Percentiles rank a stretch among this genome's conserved stretches.
These are phyloP conservation scores for Lacerta viridis DNA, from an alignment of 2,797 vertebrate genomes.

Conservation along the genomic window DNA sequence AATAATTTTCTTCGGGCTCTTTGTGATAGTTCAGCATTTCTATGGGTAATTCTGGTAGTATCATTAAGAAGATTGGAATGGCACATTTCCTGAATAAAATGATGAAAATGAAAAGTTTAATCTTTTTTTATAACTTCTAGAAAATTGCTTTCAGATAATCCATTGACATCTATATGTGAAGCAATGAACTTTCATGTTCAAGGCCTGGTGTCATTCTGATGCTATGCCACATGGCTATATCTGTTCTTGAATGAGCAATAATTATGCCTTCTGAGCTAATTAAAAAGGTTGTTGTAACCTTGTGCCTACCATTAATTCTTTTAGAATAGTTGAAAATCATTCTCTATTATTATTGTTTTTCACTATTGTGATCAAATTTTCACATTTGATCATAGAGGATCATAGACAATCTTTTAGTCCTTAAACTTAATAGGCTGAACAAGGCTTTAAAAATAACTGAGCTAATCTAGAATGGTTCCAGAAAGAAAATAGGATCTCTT, in stretches of 20 bases:
- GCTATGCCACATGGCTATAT: not conserved
- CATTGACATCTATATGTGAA: conserved; percentile 29
- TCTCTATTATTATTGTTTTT: not conserved
- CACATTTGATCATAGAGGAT: not conserved
- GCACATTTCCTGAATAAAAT: conserved; percentile 28
- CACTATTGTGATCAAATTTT: not conserved
- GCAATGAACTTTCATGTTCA: not conserved
- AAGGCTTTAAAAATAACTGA: not conserved
- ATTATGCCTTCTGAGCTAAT: not conserved
- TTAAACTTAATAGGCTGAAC: not conserved
- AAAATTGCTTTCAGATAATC: not conserved
- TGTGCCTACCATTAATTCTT: not conserved
- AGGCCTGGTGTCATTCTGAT: not conserved
- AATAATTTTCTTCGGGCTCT: not conserved
- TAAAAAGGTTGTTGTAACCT: not conserved
- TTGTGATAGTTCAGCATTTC: conserved; percentile 31
- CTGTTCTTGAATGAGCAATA: not conserved
- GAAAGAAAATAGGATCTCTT: not conserved
- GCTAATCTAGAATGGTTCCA: not conserved
- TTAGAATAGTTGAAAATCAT: not conserved
- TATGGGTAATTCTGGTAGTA: conserved; percentile 45
- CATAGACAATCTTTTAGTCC: not conserved
- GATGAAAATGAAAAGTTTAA: conserved; percentile 2
- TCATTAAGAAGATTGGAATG: conserved; percentile 34
- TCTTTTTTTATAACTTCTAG: not conserved